Evolutionary conservation across 2,797 vertebrate genomes (phyloP).

Genomic region (Somateria mollissima): DNA sequence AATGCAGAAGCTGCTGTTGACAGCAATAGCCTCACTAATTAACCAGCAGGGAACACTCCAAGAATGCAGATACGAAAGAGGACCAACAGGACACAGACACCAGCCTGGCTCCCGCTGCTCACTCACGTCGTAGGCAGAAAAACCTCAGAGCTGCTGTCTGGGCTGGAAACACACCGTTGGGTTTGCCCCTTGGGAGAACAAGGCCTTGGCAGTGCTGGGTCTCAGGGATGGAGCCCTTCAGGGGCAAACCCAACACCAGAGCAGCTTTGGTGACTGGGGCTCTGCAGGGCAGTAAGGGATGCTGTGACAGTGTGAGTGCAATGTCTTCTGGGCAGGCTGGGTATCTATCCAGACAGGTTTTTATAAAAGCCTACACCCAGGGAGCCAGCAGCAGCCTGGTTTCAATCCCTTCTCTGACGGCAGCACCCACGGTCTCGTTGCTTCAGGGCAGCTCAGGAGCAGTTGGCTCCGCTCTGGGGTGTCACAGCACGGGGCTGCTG

Average conservation of each 20-base stretch:
- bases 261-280: rapidly evolving
- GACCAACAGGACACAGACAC: rapidly evolving
- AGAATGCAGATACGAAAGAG: rapidly evolving
- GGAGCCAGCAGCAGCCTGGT: background rate
- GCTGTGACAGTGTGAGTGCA: rapidly evolving
- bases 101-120: rapidly evolving
- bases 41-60: background rate
- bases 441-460: background rate
- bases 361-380: background rate
- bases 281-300: background rate
- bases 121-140: background rate
- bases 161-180: background rate
- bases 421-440: rapidly evolving
- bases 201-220: background rate
- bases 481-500: background rate
- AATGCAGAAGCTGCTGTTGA: rapidly evolving
- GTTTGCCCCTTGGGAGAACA: rapidly evolving
- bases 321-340: rapidly evolving
- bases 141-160: rapidly evolving
- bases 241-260: background rate
- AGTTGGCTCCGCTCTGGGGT: rapidly evolving
- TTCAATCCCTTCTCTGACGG: background rate
- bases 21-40: rapidly evolving
- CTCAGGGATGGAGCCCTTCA: rapidly evolving
- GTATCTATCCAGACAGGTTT: background rate